phyloP scores from a whole-genome alignment of 2,888 invertebrate genomes.

The Acleris literana region DNA sequence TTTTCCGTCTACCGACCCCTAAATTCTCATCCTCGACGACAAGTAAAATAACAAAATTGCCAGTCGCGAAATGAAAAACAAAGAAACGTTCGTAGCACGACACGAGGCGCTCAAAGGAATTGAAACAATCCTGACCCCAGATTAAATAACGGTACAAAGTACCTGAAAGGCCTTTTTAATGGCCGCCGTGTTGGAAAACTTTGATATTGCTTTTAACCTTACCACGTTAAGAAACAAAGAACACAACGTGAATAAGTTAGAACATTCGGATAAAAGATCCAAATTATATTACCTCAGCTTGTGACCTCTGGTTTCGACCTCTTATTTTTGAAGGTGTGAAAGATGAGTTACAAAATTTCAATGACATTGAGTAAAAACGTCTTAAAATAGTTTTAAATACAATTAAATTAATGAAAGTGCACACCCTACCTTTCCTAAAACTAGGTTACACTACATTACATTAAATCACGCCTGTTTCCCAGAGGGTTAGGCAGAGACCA shows the following conservation, averaged over 20 bases:
- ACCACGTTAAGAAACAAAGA: slow-evolving; percentile 13
- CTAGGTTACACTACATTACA: too few relatives aligned
- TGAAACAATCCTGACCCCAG: slow-evolving; percentile 16
- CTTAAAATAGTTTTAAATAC: too few relatives aligned
- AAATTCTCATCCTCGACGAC: slow-evolving; percentile 5
- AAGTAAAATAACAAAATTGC: slow-evolving; percentile 18
- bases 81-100: not conserved
- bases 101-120: slow-evolving; percentile 4
- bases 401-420: too few relatives aligned
- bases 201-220: slow-evolving; percentile 20
- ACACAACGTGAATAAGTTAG: slow-evolving; percentile 10
- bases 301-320: not conserved
- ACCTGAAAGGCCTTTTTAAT: slow-evolving; percentile 10
- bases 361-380: too few relatives aligned
- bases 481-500: too few relatives aligned
- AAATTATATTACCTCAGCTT: not conserved
- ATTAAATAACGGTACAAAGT: slow-evolving; percentile 24
- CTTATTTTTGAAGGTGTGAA: too few relatives aligned
- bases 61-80: slow-evolving; percentile 7
- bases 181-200: slow-evolving; percentile 22
- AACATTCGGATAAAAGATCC: slow-evolving; percentile 3
- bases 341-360: too few relatives aligned
- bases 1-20: slow-evolving; percentile 1
- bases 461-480: too few relatives aligned
- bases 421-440: too few relatives aligned